Evolutionary conservation across 2,797 vertebrate species (phyloP), one percentile per base, ranked within the genome.

Genomic region (Bradypus variegatus): DNA sequence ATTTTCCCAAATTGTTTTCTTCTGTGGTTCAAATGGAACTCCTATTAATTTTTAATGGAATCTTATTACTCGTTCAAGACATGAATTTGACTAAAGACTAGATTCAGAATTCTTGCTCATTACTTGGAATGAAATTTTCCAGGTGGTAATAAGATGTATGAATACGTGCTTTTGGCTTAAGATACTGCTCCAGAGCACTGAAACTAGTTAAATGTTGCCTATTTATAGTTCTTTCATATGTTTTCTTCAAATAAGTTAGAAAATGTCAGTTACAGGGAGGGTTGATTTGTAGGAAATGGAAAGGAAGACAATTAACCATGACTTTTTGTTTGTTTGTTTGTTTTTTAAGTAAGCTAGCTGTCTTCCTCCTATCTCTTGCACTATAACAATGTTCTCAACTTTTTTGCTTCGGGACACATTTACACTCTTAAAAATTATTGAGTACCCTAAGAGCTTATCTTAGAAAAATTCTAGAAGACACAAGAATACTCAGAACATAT

Each of bases 141-240:
- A 31, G 2, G 79, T 45, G 83, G 25, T 75, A 77, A 41, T 55
- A 91, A 73, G 78, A 79, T 84, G 62, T 5, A 38, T 38, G 70
- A 84, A 78, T 60, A 55, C n/a, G 16, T 89, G 72, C 45, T 86
- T 92, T 65, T 53, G 15, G 80, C 36, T 33, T 18, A 38, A 70
- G 31, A 6, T 80, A n/a, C 21, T 93, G 91, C 19, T 86, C 19
- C 50, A n/a, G 55, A 72, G 58, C 29, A 58, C 70, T 62, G 11
- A 80, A 73, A 75, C 48, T 60, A 53, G 38, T 90, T 76, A 82
- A 50, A 45, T 83, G 4, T 80, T 83, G 33, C 53, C 86, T 53
- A 13, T 76, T 81, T 79, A 81, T 92, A 84, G 31, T 90, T 93
- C 64, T 94, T 94, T 94, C 19, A 31, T 21, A 69, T 64, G 12